phyloP scores from a whole-genome alignment of 2,888 invertebrate genomes.

The Lepas anatifera region DNA sequence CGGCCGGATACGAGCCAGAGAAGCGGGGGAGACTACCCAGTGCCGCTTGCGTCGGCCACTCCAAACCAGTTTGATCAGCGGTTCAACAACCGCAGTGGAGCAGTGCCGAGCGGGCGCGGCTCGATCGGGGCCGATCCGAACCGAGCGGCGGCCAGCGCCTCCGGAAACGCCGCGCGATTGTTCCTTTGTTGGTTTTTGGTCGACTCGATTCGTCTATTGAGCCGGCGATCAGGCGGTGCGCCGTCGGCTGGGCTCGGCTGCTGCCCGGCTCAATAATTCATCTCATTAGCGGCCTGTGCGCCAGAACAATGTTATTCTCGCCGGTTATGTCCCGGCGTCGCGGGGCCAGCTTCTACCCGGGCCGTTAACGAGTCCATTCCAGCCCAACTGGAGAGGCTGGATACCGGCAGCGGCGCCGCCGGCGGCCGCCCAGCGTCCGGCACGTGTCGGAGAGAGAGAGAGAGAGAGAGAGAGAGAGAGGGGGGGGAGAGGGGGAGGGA shows the following conservation, averaged over 20 bases:
- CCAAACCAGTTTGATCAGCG: neutral
- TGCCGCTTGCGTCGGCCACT: neutral
- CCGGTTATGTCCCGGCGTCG: neutral
- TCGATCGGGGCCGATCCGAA: no score
- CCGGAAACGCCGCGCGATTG: neutral
- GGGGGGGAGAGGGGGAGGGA: no score
- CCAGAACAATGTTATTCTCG: neutral
- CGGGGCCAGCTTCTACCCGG: no score
- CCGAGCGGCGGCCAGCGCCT: no score
- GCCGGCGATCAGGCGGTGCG: neutral
- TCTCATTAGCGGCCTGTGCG: neutral
- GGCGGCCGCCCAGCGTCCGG: neutral
- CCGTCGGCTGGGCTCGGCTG: neutral
- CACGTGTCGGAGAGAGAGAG: no score
- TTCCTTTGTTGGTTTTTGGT: slow-evolving; percentile 9
- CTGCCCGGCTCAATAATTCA: neutral
- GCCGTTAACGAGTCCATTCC: neutral
- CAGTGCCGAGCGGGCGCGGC: no score
- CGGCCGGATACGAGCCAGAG: neutral
- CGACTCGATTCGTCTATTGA: neutral
- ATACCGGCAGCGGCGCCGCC: neutral
- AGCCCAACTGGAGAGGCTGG: no score
- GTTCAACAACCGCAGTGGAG: slow-evolving; percentile 6
- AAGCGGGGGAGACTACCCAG: neutral
- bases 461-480: no score